phyloP scores from a whole-genome alignment of 1,140 invertebrate species.

The Hormaphis cornu region DNA sequence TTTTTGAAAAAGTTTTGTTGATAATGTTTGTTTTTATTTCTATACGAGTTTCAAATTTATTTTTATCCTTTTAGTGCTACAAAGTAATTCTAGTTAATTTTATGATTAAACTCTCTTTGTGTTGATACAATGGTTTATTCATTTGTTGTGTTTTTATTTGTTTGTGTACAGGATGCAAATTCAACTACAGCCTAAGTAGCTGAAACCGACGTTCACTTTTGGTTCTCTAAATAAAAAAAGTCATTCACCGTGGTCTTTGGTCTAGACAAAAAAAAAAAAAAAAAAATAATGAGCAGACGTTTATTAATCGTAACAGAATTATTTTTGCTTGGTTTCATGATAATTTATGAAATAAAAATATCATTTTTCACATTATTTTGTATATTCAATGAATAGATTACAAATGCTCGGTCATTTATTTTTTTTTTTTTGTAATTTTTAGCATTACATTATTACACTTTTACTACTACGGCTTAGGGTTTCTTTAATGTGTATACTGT shows the following conservation, averaged over 20 bases:
- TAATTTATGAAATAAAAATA: constrained; percentile 24
- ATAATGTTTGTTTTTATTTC: too few species aligned
- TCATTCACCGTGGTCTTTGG: background rate
- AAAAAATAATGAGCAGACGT: background rate
- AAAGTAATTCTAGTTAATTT: too few species aligned
- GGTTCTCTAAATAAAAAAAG: constrained; percentile 8
- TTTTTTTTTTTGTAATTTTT: constrained; percentile 8
- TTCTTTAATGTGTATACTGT: constrained; percentile 28
- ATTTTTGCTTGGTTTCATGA: constrained; percentile 23
- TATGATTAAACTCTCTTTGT: too few species aligned
- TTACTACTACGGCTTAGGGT: constrained; percentile 28
- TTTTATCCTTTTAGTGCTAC: too few species aligned
- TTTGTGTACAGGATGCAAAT: constrained; percentile 12
- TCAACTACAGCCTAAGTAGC: background rate
- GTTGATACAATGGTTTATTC: background rate
- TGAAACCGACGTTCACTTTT: background rate
- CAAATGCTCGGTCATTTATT: constrained; percentile 15
- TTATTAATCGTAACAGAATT: constrained; percentile 1
- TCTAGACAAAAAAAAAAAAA: background rate
- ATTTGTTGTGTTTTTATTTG: background rate
- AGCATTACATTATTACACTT: constrained; percentile 23
- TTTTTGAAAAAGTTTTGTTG: too few species aligned
- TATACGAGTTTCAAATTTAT: too few species aligned
- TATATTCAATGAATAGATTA: constrained; percentile 25
- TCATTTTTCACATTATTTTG: constrained; percentile 26